These are phyloP conservation scores for Crossaster papposus DNA, from an alignment of 53 echinoderm and acorn worm species.

Conservation along the genomic window DNA sequence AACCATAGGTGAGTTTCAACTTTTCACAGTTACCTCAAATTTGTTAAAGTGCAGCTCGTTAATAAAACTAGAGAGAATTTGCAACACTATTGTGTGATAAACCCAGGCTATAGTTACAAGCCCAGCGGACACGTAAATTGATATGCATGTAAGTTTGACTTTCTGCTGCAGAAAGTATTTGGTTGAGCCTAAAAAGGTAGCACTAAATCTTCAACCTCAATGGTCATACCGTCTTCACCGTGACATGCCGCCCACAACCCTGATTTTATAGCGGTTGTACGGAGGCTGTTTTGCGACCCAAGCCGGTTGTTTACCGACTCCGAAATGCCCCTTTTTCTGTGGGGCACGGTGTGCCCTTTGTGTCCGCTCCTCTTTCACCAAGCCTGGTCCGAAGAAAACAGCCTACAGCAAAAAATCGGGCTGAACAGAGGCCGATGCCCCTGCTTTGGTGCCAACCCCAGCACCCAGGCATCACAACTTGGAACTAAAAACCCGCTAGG, in stretches of 20 bases:
- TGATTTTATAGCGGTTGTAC: slow-evolving; percentile 29
- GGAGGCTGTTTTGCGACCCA: slow-evolving; percentile 35
- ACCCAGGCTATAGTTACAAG: neutral
- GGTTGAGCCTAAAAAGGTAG: neutral
- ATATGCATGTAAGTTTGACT: too few relatives aligned
- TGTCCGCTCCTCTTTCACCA: slow-evolving; percentile 59
- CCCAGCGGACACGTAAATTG: too few relatives aligned
- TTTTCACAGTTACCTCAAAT: neutral
- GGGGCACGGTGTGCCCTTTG: slow-evolving; percentile 54
- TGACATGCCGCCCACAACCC: neutral
- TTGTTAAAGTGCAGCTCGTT: neutral
- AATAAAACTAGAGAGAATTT: too few relatives aligned
- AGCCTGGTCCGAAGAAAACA: slow-evolving; percentile 52
- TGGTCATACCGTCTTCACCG: neutral
- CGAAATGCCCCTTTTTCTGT: slow-evolving; percentile 43
- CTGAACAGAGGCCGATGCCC: slow-evolving; percentile 37
- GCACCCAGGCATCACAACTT: slow-evolving; percentile 17
- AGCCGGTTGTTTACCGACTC: slow-evolving; percentile 56
- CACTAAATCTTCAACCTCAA: neutral
- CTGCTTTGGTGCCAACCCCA: slow-evolving; percentile 11
- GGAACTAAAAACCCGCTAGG: slow-evolving; percentile 29
- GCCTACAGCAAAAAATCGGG: slow-evolving; percentile 37
- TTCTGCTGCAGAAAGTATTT: neutral
- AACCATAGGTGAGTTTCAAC: slow-evolving; percentile 41
- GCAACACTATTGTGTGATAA: neutral